Conservation (phyloP, 2,888 invertebrate species). For the Electrophaes corylata region DNA sequence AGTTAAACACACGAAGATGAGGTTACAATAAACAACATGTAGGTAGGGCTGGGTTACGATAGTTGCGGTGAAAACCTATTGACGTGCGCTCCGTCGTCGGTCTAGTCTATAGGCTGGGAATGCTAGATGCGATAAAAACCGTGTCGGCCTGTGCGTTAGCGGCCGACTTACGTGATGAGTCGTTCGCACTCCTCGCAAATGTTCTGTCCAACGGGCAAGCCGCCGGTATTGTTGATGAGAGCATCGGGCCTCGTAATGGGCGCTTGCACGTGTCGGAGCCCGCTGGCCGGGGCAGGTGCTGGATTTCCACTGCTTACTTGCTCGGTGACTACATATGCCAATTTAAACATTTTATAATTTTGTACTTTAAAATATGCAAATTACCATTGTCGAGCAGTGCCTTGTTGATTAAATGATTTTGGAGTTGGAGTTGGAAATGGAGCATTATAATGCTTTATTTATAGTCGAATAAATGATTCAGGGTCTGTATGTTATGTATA, state of each 20-base stretch:
- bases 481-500: too few relatives aligned
- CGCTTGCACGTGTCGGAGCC: constrained; percentile 89
- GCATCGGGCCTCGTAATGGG: constrained; percentile 87
- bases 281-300: constrained; percentile 70
- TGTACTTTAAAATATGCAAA: constrained; percentile 9
- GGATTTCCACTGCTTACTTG: constrained; percentile 30
- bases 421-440: constrained; percentile 10
- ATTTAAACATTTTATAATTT: constrained; percentile 52
- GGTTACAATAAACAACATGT: constrained; percentile 18
- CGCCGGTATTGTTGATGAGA: constrained; percentile 87
- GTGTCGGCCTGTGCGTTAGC: constrained; percentile 86
- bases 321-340: constrained; percentile 47
- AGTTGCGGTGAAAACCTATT: constrained; percentile 29
- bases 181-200: constrained; percentile 98
- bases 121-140: constrained; percentile 73
- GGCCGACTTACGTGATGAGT: constrained; percentile 97
- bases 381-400: background rate
- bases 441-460: background rate
- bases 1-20: constrained; percentile 43
- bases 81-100: constrained; percentile 9
- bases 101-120: constrained; percentile 29
- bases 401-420: constrained; percentile 7
- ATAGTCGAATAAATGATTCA: background rate
- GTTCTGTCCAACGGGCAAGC: constrained; percentile 94
- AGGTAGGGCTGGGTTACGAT: constrained; percentile 18